Evolutionary conservation across 2,888 invertebrate species (phyloP).

Genomic region (Exocentrus adspersus): DNA sequence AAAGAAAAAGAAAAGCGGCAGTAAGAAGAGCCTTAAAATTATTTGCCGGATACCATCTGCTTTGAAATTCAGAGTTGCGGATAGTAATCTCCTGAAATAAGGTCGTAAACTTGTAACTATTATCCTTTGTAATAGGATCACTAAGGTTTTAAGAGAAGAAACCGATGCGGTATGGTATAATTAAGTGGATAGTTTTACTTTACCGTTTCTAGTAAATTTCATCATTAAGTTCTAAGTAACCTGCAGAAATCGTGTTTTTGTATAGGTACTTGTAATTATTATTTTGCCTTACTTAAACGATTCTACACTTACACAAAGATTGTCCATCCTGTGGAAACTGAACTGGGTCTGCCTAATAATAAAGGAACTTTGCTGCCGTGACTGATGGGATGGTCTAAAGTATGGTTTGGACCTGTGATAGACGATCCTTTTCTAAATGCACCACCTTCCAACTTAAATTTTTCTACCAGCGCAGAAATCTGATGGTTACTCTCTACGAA

Average conservation of each 20-base stretch:
- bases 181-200: neutral
- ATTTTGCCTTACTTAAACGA: neutral
- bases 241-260: too few relatives aligned
- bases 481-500: slow-evolving; percentile 95
- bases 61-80: slow-evolving; percentile 82
- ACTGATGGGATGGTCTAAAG: slow-evolving; percentile 64
- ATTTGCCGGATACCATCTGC: slow-evolving; percentile 80
- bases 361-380: slow-evolving; percentile 75
- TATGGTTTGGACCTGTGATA: slow-evolving; percentile 68
- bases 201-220: neutral
- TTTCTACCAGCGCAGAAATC: slow-evolving; percentile 90
- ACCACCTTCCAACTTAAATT: slow-evolving; percentile 88
- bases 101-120: slow-evolving; percentile 6
- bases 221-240: neutral
- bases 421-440: slow-evolving; percentile 73
- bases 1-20: slow-evolving; percentile 81
- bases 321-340: slow-evolving; percentile 74
- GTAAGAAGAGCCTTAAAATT: slow-evolving; percentile 76
- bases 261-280: neutral
- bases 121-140: neutral
- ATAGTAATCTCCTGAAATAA: slow-evolving; percentile 75
- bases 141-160: neutral
- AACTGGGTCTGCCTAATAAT: slow-evolving; percentile 78
- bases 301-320: slow-evolving; percentile 69
- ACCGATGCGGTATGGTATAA: neutral